A percentile compares a stretch with the other conserved stretches of the same genome.
phyloP scores from a whole-genome alignment of 1,140 invertebrate genomes.

The Amyelois transitella region DNA sequence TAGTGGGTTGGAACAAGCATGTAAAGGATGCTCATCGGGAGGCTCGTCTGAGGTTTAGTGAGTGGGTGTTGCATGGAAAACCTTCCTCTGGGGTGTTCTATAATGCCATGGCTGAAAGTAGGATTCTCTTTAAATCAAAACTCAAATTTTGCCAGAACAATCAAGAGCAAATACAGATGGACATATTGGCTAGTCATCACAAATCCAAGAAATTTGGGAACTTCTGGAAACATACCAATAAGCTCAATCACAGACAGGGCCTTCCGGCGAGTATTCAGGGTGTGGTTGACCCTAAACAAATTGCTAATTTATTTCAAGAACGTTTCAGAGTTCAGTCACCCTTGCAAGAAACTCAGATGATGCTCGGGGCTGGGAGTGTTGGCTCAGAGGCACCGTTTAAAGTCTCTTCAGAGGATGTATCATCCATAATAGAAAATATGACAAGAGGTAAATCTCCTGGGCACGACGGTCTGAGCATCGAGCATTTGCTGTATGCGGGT shows the following conservation, averaged over 20 bases:
- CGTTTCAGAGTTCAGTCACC: constrained; percentile 7
- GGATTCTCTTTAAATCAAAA: background rate
- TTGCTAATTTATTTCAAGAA: constrained; percentile 4
- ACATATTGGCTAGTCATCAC: constrained; percentile 3
- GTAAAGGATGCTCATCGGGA: too few relatives aligned
- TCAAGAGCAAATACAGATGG: constrained; percentile 7
- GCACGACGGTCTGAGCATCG: constrained; percentile 15
- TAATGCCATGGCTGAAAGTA: background rate
- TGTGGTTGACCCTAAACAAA: constrained; percentile 1
- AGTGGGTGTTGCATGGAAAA: too few relatives aligned
- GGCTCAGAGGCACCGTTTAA: background rate
- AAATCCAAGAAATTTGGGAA: background rate
- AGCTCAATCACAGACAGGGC: background rate
- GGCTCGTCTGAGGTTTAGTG: too few relatives aligned
- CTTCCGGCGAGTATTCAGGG: constrained; percentile 9
- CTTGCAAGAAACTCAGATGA: background rate
- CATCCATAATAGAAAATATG: constrained; percentile 3
- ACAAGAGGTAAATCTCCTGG: constrained; percentile 12
- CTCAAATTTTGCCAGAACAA: background rate
- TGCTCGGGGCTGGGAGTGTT: background rate
- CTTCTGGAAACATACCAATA: constrained; percentile 9
- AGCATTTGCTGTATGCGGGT: constrained; percentile 16
- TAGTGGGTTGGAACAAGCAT: too few relatives aligned
- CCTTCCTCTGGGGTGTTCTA: too few relatives aligned
- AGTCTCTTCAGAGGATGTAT: constrained; percentile 2